Base-by-base conservation (phyloP, 2,888 invertebrate species). In the Caenorhabditis sp. region DNA sequence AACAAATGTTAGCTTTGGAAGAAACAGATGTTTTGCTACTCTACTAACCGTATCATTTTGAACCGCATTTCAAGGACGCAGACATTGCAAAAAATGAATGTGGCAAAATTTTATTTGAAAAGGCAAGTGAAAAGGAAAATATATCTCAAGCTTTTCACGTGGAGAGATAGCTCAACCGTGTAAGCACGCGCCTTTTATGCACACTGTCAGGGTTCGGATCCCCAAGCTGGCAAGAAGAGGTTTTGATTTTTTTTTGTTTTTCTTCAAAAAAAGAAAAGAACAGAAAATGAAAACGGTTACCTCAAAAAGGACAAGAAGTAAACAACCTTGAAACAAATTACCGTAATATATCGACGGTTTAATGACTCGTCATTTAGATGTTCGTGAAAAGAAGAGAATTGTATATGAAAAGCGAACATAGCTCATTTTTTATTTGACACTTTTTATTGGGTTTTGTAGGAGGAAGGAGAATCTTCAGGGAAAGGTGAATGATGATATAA, bases 1-100 rank as follows among this genome's bases (percentile, higher is more conserved):
- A 50, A 50, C 50, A 50, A 50, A 50, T 52, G 69, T 57, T 38
- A 53, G 43, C 43, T 43, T 43, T 12, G 12, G 3, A 17, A 43
- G 31, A 31, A 31, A 31, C 43, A 43, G 43, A 43, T 43, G 43
- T 10, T 43, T 31, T 31, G 31, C 43, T 43, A 43, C 12, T 17
- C 43, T 17, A 12, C 17, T 17, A 43, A 43, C 43, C 43, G 17
- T 43, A 17, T 43, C 43, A 43, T 43, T 43, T 43, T 43, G 43
- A 43, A 17, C 12, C 43, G 17, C 43, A 10, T 43, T 17, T 43
- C 43, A 43, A 43, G 43, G 43, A 17, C 17, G 17, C 7, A 36
- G 36, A 36, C 5, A 8, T 36, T 36, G 5, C 10, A 8, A 10
- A 10, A 36, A 36, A 36, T 36, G 36, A 36, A 57, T 27, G 57